Evolutionary conservation across 2,888 invertebrate species (phyloP).

Genomic region (Eretmocerus hayati): DNA sequence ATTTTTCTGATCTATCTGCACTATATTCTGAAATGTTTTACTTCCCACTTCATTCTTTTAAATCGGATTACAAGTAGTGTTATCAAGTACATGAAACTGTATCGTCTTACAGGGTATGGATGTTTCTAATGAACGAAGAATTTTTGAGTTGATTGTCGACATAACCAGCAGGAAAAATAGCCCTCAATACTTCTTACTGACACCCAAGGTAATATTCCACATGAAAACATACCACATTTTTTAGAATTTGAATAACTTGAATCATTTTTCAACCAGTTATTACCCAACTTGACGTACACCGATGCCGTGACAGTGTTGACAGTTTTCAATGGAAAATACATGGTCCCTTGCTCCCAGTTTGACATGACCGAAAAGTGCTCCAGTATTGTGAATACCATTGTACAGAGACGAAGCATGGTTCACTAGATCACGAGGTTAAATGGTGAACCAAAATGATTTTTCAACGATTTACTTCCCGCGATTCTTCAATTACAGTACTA

Average conservation of each 20-base stretch:
- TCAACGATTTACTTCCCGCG: no score
- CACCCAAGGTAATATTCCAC: constrained; percentile 69
- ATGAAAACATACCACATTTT: neutral
- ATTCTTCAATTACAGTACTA: no score
- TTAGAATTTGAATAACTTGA: constrained; percentile 6
- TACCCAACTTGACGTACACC: constrained; percentile 65
- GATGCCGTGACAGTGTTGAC: constrained; percentile 64
- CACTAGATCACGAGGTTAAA: neutral
- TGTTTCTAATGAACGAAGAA: constrained; percentile 70
- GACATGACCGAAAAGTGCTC: constrained; percentile 35
- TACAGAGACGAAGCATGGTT: neutral
- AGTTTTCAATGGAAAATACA: constrained; percentile 66
- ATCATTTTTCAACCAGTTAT: constrained; percentile 54
- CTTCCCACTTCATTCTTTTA: constrained; percentile 38
- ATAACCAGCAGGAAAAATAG: constrained; percentile 63
- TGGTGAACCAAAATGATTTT: no score
- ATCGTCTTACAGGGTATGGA: constrained; percentile 81
- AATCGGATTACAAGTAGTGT: no score
- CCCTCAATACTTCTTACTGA: constrained; percentile 84
- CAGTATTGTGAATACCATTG: constrained; percentile 7
- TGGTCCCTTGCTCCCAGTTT: constrained; percentile 43
- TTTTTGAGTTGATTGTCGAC: constrained; percentile 71
- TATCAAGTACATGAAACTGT: no score
- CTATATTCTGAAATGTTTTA: constrained; percentile 7
- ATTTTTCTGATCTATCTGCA: neutral